A percentile compares a stretch with the other conserved stretches of the same genome.
Evolutionary conservation across 2,888 invertebrate species (phyloP).

Genomic region (Leucophenga maculata): DNA sequence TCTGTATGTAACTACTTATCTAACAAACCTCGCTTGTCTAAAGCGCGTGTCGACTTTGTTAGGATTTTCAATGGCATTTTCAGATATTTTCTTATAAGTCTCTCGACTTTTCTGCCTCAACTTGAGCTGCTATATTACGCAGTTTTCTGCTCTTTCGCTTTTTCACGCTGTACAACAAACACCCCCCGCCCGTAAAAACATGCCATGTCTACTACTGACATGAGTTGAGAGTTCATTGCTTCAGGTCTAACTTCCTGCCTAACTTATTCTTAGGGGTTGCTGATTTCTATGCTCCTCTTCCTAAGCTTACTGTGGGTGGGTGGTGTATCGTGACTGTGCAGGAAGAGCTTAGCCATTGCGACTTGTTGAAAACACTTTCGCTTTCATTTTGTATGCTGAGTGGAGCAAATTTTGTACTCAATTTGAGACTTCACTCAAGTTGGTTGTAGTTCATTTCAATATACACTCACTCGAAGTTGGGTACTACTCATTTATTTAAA

Average conservation of each 20-base stretch:
- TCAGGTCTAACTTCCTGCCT: constrained; percentile 38
- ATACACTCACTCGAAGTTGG: neutral
- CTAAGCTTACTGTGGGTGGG: constrained; percentile 40
- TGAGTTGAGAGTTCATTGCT: constrained; percentile 55
- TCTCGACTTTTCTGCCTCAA: too few relatives aligned
- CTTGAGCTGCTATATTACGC: neutral
- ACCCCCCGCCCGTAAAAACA: neutral
- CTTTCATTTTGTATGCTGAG: constrained; percentile 29
- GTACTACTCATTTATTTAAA: too few relatives aligned
- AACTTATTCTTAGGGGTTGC: constrained; percentile 31
- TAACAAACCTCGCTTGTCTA: constrained; percentile 7
- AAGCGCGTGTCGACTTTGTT: constrained; percentile 11
- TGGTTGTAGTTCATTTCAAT: too few relatives aligned
- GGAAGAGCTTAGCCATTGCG: constrained; percentile 40
- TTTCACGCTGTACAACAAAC: constrained; percentile 26
- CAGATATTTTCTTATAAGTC: neutral
- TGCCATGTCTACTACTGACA: constrained; percentile 28
- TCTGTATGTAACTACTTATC: too few relatives aligned
- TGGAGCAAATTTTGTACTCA: neutral
- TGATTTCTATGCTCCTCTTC: constrained; percentile 33
- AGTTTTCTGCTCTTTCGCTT: neutral
- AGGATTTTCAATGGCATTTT: constrained; percentile 21
- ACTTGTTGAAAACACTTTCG: constrained; percentile 65
- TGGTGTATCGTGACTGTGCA: constrained; percentile 26
- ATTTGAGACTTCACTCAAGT: neutral